Conservation (phyloP, 2,888 invertebrate species). For the Chydorus sphaericus region DNA sequence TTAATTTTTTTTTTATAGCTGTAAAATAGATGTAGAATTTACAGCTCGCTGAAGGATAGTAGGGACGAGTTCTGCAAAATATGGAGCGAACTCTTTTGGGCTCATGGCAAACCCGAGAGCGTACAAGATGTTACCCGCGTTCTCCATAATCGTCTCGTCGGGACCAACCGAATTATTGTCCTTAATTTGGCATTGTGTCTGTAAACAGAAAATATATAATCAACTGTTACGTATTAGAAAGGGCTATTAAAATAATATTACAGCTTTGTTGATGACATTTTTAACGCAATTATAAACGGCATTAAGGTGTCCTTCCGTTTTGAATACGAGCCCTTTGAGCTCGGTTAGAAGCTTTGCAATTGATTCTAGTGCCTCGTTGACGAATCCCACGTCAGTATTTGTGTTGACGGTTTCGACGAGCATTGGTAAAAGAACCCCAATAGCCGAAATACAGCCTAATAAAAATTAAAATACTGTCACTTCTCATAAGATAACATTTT, state of each 20-base stretch:
- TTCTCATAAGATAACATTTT: constrained; percentile 21
- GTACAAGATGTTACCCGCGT: constrained; percentile 57
- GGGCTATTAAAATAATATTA: constrained; percentile 23
- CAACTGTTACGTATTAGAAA: not conserved
- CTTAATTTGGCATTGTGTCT: constrained; percentile 35
- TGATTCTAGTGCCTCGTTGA: constrained; percentile 48
- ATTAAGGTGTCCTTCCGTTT: constrained; percentile 44
- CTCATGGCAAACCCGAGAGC: constrained; percentile 47
- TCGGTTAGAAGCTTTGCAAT: constrained; percentile 46
- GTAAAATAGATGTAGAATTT: constrained; percentile 23
- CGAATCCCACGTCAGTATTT: constrained; percentile 48
- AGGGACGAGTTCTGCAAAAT: constrained; percentile 47
- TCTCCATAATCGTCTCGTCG: constrained; percentile 53
- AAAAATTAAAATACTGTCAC: not conserved
- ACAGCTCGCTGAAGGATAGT: constrained; percentile 49
- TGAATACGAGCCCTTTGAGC: constrained; percentile 41
- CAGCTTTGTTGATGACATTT: constrained; percentile 47
- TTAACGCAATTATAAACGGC: constrained; percentile 49
- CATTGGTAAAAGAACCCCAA: constrained; percentile 47
- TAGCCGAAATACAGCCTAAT: constrained; percentile 27
- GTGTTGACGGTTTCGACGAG: constrained; percentile 47
- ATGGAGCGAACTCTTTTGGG: constrained; percentile 47
- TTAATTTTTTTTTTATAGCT: constrained; percentile 3
- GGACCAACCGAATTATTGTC: constrained; percentile 25
- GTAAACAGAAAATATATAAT: constrained; percentile 14